Evolutionary conservation across 2,797 vertebrate genomes (phyloP).

Genomic region (Chelmon rostratus): DNA sequence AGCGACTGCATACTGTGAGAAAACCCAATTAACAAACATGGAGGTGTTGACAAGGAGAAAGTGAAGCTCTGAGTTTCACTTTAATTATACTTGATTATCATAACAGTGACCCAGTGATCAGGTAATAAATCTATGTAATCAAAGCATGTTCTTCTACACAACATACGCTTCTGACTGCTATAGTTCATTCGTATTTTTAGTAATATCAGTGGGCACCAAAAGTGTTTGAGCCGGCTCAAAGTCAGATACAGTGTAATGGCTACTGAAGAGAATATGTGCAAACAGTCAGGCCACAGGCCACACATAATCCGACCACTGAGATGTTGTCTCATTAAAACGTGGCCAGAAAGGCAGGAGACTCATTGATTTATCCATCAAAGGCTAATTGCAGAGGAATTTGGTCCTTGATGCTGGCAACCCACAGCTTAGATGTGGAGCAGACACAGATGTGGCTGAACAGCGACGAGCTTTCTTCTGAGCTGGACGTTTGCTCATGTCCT

Average conservation of each 20-base stretch:
- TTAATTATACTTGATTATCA: too few species aligned
- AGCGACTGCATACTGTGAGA: background rate
- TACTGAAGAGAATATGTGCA: slow-evolving; percentile 4
- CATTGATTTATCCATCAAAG: slow-evolving; percentile 54
- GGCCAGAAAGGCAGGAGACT: slow-evolving; percentile 13
- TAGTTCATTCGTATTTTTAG: background rate
- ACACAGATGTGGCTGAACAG: background rate
- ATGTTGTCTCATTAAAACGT: slow-evolving; percentile 51
- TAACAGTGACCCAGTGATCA: background rate
- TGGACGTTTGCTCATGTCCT: background rate
- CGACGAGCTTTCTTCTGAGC: background rate
- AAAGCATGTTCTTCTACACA: background rate
- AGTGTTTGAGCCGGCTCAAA: background rate
- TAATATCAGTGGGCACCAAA: background rate
- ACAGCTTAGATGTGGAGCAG: slow-evolving; percentile 14
- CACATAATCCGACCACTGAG: slow-evolving; percentile 29
- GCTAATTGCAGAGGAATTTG: slow-evolving; percentile 42
- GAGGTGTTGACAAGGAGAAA: background rate
- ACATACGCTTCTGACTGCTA: background rate
- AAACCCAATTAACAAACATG: background rate
- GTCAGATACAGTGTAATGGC: slow-evolving; percentile 10
- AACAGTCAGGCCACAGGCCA: slow-evolving; percentile 26
- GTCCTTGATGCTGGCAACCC: slow-evolving; percentile 17
- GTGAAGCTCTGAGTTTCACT: background rate
- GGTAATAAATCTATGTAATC: background rate